Base-by-base conservation (phyloP, 2,797 vertebrate species). In the Coendou prehensilis region DNA sequence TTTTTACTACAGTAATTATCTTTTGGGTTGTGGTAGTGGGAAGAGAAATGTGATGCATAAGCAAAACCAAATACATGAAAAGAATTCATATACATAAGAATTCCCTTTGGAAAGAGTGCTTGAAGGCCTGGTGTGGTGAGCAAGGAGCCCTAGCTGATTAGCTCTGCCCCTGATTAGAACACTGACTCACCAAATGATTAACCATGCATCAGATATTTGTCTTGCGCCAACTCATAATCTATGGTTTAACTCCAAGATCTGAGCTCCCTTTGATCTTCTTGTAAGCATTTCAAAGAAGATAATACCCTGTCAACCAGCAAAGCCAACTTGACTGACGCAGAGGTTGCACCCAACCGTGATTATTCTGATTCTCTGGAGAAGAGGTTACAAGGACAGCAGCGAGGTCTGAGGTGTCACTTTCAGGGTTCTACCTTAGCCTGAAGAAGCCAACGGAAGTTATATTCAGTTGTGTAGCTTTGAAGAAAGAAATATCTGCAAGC, bases 181-280 rank as follows among this genome's bases (percentile, higher is more conserved):
- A 20, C 63, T 98, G 95, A 98, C 87, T 98, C 96, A 97, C 54
- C 86, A 52, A 45, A 79, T 69, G 83, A 96, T 75, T 96, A 96
- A 96, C 73, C 59, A 93, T 83, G 88, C 82, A 92, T 75, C 69
- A 91, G 85, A 91, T 95, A 94, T 71, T 89, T 96, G 75, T 92
- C 80, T 93, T 47, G 2, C 88, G 69, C 95, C 87, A 92, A 30
- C 93, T 98, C 97, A 96, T 96, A 92, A 93, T 96, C 90, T 92
- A 59, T 96, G 96, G 97, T 97, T 97, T 96, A 92, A 92, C 75
- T 93, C 84, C 90, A 92, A 91, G 82, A 91, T 92, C 95, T 89
- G 69, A 47, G 83, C 50, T 90, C 57, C 80, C 86, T 97, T 98
- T 97, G 93, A 97, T 97, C 85, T 80, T 97, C 56, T 92, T 87